Base-by-base conservation (phyloP, 2,888 invertebrate genomes). In the Eretmocerus hayati region DNA sequence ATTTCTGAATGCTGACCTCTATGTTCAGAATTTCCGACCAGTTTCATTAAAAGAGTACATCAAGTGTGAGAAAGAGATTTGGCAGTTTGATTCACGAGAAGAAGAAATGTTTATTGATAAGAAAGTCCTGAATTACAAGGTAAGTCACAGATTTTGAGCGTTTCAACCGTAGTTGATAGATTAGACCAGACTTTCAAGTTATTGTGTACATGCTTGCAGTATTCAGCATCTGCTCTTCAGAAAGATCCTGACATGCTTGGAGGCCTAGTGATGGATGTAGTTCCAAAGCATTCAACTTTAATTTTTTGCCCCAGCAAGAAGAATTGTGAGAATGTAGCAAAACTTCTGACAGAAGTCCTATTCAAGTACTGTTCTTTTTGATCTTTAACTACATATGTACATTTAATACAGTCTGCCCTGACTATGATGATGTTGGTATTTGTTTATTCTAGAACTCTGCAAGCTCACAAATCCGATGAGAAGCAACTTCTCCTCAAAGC, bases 231-330 rank as follows among this genome's bases (percentile, higher is more conserved):
- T 33, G 77, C 80, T 3, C 63, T 65, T 5, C 73, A 75, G 57
- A 62, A 80, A 5, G 92, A 93, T 74, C 89, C 90, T 0, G 92
- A 92, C 71, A 77, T 80, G 60, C 66, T 93, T 45, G 84, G 85
- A 19, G 87, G 84, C 18, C 72, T 93, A 55, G 87, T 90, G 1
- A 74, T 81, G 56, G 91, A 92, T 69, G 83, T 90, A 50, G 79
- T 86, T 1, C 91, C 92, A 0, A 70, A 78, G n/a, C 80, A 81
- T 58, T 87, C 89, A 0, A 90, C 89, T 61, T 77, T 95, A 1
- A 81, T 95, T 31, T 95, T 95, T 77, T 95, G 95, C 68, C 81
- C 92, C 15, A 85, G 90, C 2, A 89, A 90, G 65, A 83, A 85
- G 61, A 91, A 89, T 72, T 91, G 91, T 65, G 92, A 94, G 74